phyloP scores from a whole-genome alignment of 2,888 invertebrate genomes.

The Synergus japonicus region DNA sequence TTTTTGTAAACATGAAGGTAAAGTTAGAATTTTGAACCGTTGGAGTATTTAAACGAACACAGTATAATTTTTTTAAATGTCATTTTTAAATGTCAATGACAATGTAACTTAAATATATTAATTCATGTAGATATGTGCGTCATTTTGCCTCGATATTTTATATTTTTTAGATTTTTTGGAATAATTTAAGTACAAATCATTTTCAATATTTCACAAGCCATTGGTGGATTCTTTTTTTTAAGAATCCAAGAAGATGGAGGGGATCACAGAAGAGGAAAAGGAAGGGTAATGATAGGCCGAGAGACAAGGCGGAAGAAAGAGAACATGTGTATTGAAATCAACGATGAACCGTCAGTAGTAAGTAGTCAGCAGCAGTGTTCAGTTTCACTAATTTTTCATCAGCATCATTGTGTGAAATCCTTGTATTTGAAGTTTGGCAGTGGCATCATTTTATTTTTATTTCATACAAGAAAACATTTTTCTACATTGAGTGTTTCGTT shows the following conservation, averaged over 20 bases:
- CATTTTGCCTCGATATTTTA: not conserved
- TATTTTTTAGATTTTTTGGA: not conserved
- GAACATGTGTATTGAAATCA: slow-evolving; percentile 52
- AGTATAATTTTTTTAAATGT: not conserved
- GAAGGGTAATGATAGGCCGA: slow-evolving; percentile 12
- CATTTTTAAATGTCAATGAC: too few species aligned
- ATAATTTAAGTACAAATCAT: not conserved
- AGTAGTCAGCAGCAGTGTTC: slow-evolving; percentile 47
- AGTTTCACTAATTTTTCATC: slow-evolving; percentile 20
- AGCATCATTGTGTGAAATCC: not conserved
- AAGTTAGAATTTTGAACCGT: not conserved
- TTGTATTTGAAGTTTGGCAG: not conserved
- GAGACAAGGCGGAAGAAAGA: slow-evolving; percentile 48
- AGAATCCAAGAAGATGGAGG: slow-evolving; percentile 13
- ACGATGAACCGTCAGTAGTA: slow-evolving; percentile 49
- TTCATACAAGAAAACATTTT: not conserved
- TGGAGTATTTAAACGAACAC: not conserved
- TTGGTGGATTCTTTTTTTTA: not conserved
- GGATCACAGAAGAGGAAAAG: slow-evolving; percentile 41
- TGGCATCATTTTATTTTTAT: slow-evolving; percentile 15
- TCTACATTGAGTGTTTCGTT: not conserved
- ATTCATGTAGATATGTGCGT: too few species aligned
- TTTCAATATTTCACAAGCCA: slow-evolving; percentile 1
- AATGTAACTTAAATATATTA: too few species aligned
- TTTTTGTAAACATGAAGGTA: not conserved